phyloP scores from a whole-genome alignment of 2,888 invertebrate genomes.

The Trachelus troglodyta region DNA sequence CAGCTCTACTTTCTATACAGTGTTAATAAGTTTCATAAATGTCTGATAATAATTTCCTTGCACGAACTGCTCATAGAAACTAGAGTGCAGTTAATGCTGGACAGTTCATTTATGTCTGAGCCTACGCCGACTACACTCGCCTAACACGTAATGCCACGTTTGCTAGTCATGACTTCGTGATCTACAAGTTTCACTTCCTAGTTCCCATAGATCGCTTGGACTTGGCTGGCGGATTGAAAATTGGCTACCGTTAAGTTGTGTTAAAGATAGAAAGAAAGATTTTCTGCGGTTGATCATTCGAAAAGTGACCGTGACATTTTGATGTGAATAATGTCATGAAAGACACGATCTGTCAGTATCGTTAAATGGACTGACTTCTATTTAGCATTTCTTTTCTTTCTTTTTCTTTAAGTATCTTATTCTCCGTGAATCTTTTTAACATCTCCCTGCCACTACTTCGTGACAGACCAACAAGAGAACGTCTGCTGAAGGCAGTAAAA shows the following conservation, averaged over 20 bases:
- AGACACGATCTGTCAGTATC: neutral
- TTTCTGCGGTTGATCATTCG: neutral
- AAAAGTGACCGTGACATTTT: neutral
- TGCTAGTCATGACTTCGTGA: conserved; percentile 34
- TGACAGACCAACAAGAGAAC: conserved; percentile 10
- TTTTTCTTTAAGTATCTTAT: neutral
- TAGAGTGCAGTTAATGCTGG: conserved; percentile 29
- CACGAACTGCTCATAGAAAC: conserved; percentile 14
- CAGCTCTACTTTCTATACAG: too few relatives aligned
- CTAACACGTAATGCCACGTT: conserved; percentile 25
- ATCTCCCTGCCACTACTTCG: conserved; percentile 8
- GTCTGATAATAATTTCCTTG: neutral
- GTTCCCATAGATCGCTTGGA: conserved; percentile 32
- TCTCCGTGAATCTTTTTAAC: neutral
- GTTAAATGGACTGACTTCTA: neutral
- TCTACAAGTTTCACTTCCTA: conserved; percentile 41
- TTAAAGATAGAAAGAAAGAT: neutral
- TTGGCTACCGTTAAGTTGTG: neutral
- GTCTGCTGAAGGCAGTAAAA: neutral
- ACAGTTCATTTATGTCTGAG: conserved; percentile 34
- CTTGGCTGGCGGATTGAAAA: neutral
- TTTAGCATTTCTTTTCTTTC: neutral
- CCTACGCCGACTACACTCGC: conserved; percentile 13
- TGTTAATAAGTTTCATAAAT: conserved; percentile 12
- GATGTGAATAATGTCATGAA: neutral